Evolutionary conservation across 1,140 invertebrate species (phyloP), one percentile per base, ranked within the genome.

Genomic region (Neomicropteryx cornuta): DNA sequence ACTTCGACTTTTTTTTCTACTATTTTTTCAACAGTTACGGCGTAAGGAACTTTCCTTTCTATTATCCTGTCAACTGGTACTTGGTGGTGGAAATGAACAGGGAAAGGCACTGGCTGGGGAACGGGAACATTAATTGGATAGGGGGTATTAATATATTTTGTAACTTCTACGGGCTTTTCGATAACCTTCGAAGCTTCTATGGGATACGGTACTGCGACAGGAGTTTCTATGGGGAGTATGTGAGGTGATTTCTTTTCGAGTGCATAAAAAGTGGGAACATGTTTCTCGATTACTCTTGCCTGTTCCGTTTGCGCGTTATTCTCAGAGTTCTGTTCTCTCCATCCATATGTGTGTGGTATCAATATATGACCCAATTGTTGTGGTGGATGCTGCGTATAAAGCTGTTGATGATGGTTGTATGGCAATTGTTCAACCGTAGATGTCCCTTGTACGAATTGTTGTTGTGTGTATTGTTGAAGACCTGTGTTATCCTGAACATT

Each of bases 111-210:
- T 2, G 66, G 66, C 17, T 66, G 61, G 0, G 65, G 62, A 20
- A 67, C 59, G 2, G 64, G 64, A 10, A 73, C 60, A 47, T 72
- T 62, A 11, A 75, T 55, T 27, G 67, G 60, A 41, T 67, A 57
- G 3, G 63, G 62, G 46, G 67, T 71, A 40, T 75, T 68, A 3
- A 72, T 47, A 16, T 68, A 57, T 46, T 73, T 73, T 6, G 73
- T 75, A 2, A 75, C 55, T 37, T 63, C 62, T 5, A 71, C 55
- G 0, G 70, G 69, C 48, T 71, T 75, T 48, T 75, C 72, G 1
- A 76, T 62, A 24, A 75, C 54, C n/a, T 48, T 34, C 10, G 55
- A 60, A 37, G 55, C 56, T 36, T 42, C 66, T 34, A 56, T 39
- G 4, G 57, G 55, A 11, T 59, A 65, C 23, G 61, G 60, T 13